These are phyloP conservation scores for Cuniculus paca DNA, from an alignment of 2,797 vertebrate species.

Conservation along the genomic window DNA sequence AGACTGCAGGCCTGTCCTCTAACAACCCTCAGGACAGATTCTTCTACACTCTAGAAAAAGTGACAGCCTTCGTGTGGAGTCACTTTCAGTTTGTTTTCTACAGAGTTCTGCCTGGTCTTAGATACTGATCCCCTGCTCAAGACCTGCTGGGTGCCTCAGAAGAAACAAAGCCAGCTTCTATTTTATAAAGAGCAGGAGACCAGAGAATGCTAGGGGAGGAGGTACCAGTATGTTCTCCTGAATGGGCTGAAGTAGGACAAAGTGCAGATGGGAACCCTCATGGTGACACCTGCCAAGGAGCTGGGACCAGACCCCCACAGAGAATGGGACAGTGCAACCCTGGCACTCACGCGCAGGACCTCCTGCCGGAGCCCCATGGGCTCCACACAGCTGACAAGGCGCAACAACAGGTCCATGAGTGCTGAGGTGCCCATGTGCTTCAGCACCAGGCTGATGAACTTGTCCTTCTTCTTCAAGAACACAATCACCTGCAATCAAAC, in stretches of 20 bases:
- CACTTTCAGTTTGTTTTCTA: not conserved
- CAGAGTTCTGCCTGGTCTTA: fast-evolving
- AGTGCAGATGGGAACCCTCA: not conserved
- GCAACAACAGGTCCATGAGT: conserved; percentile 98
- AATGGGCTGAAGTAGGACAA: not conserved
- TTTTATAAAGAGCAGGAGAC: not conserved
- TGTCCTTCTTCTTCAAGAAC: conserved; percentile 96
- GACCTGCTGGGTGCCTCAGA: fast-evolving
- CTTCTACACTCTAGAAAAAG: no score
- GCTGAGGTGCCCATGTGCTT: conserved; percentile 98
- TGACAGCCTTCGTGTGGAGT: fast-evolving
- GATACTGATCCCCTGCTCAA: not conserved
- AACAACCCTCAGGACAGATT: not conserved
- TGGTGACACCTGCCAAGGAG: not conserved
- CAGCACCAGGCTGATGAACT: conserved; percentile 95
- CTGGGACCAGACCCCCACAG: not conserved
- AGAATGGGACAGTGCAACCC: not conserved
- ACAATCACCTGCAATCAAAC: conserved; percentile 91
- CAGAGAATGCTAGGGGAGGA: not conserved
- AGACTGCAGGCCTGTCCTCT: no score
- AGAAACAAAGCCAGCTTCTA: no score
- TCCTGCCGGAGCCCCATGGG: conserved; percentile 95
- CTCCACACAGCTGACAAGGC: conserved; percentile 98
- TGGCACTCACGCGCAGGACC: conserved; percentile 93
- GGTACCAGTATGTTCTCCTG: not conserved